Evolutionary conservation across 2,113 vertebrate species (phyloP), one percentile per base, ranked within the genome.

Genomic region (Coptodon bakossiorum): DNA sequence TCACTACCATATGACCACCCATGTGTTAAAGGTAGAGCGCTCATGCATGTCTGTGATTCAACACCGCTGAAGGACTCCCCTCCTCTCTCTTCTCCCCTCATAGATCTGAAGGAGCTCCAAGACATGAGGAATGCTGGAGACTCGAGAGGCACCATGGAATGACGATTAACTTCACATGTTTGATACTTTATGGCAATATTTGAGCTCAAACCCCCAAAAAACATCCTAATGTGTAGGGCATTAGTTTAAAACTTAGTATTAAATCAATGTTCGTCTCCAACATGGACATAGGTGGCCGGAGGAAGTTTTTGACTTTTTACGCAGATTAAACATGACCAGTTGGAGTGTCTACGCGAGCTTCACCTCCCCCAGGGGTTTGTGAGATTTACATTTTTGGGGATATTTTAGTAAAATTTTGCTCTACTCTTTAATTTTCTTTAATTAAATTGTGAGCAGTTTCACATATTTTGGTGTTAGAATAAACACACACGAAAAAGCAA

Each of bases 1-100:
- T 95, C 95, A 95, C 95, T 91, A 94, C 94, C 95, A 96, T 95
- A 95, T 96, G 95, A 95, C 95, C 95, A 95, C 95, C 95, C 94
- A 95, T 95, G 95, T 95, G 94, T 94, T 95, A 95, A 95, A 95
- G 94, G 94, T 93, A 95, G 90, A 95, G 93, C 92, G 84, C 93
- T 96, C 92, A 95, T 94, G 94, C 95, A 94, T 95, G 95, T 93
- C 95, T 92, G 93, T 89, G 94, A 95, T 94, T 90, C 94, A 95
- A 95, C 93, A 95, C 94, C 93, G 59, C 85, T 61, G 86, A 92
- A 92, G 88, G 90, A 89, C 93, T 92, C 90, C 88, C 90, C 93
- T 88, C 89, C 92, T 91, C 85, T 73, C 91, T 88, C 81, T 79
- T 82, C 59, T 87, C 79, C 93, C 89, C 89, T 89, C 82, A 68